These are phyloP conservation scores for Theodoxus fluviatilis DNA, from an alignment of 2,888 invertebrate species.

Conservation along the genomic window DNA sequence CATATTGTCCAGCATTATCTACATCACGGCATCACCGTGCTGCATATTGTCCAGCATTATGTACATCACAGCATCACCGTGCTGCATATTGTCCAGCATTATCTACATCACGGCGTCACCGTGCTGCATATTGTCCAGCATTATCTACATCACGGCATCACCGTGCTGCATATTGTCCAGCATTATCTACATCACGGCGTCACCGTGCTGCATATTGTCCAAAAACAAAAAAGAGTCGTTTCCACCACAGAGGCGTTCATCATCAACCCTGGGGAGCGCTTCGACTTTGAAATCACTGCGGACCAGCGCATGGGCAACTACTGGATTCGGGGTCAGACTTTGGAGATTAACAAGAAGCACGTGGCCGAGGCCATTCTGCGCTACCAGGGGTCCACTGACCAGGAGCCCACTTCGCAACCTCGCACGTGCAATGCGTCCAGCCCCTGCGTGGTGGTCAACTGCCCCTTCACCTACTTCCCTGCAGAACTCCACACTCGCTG, in stretches of 20 bases:
- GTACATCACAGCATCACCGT: too few species aligned
- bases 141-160: too few species aligned
- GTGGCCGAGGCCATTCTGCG: conserved; percentile 32
- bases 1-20: too few species aligned
- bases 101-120: too few species aligned
- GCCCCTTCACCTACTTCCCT: conserved; percentile 34
- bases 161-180: too few species aligned
- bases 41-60: too few species aligned
- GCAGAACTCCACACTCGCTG: conserved; percentile 24
- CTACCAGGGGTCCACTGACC: conserved; percentile 28
- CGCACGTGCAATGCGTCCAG: conserved; percentile 21
- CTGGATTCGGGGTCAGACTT: conserved; percentile 48
- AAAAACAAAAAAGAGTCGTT: too few species aligned
- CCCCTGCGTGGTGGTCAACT: conserved; percentile 34
- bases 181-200: neutral
- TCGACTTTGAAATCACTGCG: conserved; percentile 47
- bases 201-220: too few species aligned
- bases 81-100: too few species aligned
- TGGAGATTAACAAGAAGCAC: conserved; percentile 31
- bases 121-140: too few species aligned
- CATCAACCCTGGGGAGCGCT: conserved; percentile 49
- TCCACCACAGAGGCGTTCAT: conserved; percentile 42
- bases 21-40: too few species aligned
- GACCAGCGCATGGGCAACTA: conserved; percentile 40
- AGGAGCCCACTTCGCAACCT: conserved; percentile 22